Percentiles rank a stretch among this genome's conserved stretches.
Conservation (phyloP, 2,888 invertebrate genomes). For the Cataglyphis albicans region DNA sequence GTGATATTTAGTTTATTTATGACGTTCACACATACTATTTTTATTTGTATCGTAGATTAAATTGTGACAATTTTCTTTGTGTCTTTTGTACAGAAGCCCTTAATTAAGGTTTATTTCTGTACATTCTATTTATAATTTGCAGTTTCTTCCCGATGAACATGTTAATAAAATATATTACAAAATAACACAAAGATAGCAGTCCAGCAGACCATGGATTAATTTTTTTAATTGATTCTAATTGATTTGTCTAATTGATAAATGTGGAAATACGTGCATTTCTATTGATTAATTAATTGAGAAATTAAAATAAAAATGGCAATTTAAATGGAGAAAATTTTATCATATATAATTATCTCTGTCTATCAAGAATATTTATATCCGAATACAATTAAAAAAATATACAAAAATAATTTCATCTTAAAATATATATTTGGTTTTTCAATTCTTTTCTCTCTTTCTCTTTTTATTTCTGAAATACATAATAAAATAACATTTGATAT, state of each 20-base stretch:
- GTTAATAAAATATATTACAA: background rate
- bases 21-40: background rate
- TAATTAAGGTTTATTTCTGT: background rate
- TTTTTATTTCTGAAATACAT: background rate
- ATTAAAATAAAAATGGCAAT: background rate
- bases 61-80: background rate
- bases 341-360: background rate
- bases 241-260: slow-evolving; percentile 23
- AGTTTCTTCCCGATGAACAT: background rate
- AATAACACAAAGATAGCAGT: background rate
- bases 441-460: background rate
- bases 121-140: background rate
- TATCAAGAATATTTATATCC: background rate
- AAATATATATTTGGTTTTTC: background rate
- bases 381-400: background rate
- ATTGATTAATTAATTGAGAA: background rate
- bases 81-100: background rate
- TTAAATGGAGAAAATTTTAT: background rate
- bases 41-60: background rate
- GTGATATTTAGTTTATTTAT: background rate
- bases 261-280: background rate
- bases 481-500: background rate
- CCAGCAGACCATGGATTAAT: background rate
- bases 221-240: background rate
- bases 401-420: background rate